Conservation (phyloP, 2,888 invertebrate species). For the Drosophila mulleri region DNA sequence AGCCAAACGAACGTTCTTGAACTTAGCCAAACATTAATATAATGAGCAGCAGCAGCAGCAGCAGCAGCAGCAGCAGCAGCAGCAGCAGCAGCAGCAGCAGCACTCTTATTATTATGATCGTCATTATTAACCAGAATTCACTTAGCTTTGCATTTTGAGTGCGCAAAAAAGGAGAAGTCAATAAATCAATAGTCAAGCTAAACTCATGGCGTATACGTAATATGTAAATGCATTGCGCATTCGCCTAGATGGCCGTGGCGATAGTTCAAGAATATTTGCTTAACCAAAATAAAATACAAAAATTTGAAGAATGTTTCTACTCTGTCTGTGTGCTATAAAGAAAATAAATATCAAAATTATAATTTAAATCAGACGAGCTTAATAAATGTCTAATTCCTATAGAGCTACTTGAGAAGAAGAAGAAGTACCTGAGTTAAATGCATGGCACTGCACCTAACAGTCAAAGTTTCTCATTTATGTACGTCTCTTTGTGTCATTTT, state of each 20-base stretch:
- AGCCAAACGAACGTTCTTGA: slow-evolving; percentile 76
- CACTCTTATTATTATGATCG: neutral
- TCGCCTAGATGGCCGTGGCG: slow-evolving; percentile 16
- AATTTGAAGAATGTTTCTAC: too few species aligned
- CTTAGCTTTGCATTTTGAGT: slow-evolving; percentile 33
- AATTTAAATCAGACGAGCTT: too few species aligned
- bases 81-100: neutral
- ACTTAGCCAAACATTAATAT: slow-evolving; percentile 38
- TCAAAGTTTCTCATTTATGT: slow-evolving; percentile 4
- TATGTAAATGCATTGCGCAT: slow-evolving; percentile 33
- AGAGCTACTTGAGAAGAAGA: neutral
- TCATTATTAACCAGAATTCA: slow-evolving; percentile 2
- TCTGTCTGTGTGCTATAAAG: too few species aligned
- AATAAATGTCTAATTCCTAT: neutral
- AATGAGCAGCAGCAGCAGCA: neutral
- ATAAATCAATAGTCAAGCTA: neutral
- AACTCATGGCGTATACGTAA: slow-evolving; percentile 45
- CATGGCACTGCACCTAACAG: slow-evolving; percentile 2
- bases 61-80: neutral
- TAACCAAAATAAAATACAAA: too few species aligned
- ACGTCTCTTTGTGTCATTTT: slow-evolving; percentile 1
- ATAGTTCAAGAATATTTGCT: too few species aligned
- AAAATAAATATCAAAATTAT: too few species aligned
- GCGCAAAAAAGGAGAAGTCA: neutral
- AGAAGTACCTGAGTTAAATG: neutral